Evolutionary conservation across 2,888 invertebrate species (phyloP).

Genomic region (Shargacucullia verbasci): DNA sequence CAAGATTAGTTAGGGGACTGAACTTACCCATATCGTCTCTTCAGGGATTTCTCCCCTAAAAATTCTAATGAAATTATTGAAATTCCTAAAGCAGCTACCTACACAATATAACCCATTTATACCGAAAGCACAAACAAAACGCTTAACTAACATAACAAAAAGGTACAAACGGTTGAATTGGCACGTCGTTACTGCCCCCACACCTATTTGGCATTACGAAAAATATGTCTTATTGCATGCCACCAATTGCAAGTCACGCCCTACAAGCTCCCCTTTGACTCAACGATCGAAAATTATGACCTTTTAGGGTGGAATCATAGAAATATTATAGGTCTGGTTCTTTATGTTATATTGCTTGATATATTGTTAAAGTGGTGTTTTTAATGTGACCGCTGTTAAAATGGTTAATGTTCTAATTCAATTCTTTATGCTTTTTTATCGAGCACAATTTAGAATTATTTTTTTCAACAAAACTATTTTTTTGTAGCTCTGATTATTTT

Average conservation of each 20-base stretch:
- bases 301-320: constrained; percentile 59
- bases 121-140: constrained; percentile 30
- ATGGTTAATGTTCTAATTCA: too few species aligned
- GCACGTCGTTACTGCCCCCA: constrained; percentile 66
- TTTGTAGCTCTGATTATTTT: too few species aligned
- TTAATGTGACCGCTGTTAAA: constrained; percentile 8
- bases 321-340: constrained; percentile 20
- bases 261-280: constrained; percentile 70
- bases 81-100: background rate
- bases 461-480: too few species aligned
- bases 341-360: constrained; percentile 20
- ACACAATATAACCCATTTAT: constrained; percentile 35
- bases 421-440: background rate
- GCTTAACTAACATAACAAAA: constrained; percentile 42
- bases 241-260: constrained; percentile 75
- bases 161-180: constrained; percentile 58
- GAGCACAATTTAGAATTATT: too few species aligned
- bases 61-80: background rate
- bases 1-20: too few species aligned
- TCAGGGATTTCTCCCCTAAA: too few species aligned
- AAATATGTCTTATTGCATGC: constrained; percentile 77
- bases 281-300: constrained; percentile 77
- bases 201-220: constrained; percentile 69
- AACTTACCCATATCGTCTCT: too few species aligned
- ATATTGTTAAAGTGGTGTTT: constrained; percentile 11